Conservation (phyloP, 30 jellyfish, hydroid and myxozoan species). For the Turritopsis dohrnii region DNA sequence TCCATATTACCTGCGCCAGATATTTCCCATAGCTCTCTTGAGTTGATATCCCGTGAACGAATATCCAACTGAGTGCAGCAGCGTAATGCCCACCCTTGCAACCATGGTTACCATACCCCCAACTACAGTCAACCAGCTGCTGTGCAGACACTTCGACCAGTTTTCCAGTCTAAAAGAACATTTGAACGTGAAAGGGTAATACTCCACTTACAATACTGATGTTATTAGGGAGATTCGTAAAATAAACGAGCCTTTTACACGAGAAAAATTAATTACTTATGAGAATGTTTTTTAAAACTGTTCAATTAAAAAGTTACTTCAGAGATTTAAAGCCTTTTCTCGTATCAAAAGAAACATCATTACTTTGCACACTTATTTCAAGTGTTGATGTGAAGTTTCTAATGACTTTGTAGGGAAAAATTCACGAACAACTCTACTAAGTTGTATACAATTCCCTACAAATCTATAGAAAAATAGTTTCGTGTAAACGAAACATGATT, state of each 20-base stretch:
- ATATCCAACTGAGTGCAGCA: slow-evolving; percentile 88
- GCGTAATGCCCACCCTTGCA: slow-evolving; percentile 99
- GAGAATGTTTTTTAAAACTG: neutral
- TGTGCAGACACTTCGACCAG: slow-evolving; percentile 81
- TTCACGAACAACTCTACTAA: no score
- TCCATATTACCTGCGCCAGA: slow-evolving; percentile 78
- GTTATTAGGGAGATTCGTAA: neutral
- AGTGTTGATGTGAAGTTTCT: no score
- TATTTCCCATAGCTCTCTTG: slow-evolving; percentile 93
- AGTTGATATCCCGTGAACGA: slow-evolving; percentile 86
- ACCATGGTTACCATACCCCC: slow-evolving; percentile 99
- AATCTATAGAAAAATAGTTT: no score
- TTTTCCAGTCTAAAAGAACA: slow-evolving; percentile 64
- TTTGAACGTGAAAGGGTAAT: neutral
- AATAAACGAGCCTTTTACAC: neutral
- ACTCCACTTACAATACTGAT: neutral
- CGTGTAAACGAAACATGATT: no score
- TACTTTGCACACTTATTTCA: no score
- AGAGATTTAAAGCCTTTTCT: no score
- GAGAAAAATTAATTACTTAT: neutral
- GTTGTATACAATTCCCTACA: no score
- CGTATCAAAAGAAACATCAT: no score
- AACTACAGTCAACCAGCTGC: slow-evolving; percentile 92
- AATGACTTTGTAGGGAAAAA: no score
- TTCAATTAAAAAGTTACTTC: neutral